A percentile compares a stretch with the other conserved stretches of the same genome.
phyloP scores from a whole-genome alignment of 2,113 vertebrate genomes.

The Lepidothrix coronata region DNA sequence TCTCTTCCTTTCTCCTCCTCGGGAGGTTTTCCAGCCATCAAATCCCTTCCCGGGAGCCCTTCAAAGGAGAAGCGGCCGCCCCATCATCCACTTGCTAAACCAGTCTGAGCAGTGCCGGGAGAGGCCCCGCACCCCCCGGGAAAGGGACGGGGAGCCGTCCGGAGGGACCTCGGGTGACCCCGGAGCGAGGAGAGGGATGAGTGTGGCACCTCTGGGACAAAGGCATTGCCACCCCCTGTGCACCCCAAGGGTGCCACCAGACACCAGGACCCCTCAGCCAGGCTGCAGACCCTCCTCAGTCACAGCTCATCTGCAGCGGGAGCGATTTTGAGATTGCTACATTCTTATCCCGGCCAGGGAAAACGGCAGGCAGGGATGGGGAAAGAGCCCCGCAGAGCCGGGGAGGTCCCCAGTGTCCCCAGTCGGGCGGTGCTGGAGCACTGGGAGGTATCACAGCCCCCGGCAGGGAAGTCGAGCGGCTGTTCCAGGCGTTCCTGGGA shows the following conservation, averaged over 20 bases:
- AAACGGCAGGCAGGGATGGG: not conserved
- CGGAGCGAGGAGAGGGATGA: not conserved
- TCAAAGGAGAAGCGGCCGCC: conserved; percentile 3
- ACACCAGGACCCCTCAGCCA: not conserved
- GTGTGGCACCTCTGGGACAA: not conserved
- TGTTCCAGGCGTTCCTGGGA: not conserved
- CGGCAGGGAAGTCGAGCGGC: not conserved
- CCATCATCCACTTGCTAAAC: conserved; percentile 39
- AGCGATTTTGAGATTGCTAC: not conserved
- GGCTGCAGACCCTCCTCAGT: not conserved
- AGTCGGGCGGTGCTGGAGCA: fast-evolving
- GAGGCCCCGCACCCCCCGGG: not conserved
- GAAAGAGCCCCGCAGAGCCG: not conserved
- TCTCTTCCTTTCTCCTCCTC: conserved; percentile 26
- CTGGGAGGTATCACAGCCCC: not conserved
- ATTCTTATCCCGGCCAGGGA: not conserved
- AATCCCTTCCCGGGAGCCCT: conserved; percentile 19
- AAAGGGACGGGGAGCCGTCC: not conserved
- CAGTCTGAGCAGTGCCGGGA: conserved; percentile 32
- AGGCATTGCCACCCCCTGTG: not conserved
- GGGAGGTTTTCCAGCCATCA: conserved; percentile 31
- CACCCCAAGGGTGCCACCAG: not conserved
- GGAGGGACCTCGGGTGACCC: not conserved
- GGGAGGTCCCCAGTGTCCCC: not conserved
- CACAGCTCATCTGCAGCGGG: fast-evolving